Percentiles rank a stretch among this genome's conserved stretches.
phyloP scores from a whole-genome alignment of 2,113 vertebrate genomes.

The Aix galericulata region DNA sequence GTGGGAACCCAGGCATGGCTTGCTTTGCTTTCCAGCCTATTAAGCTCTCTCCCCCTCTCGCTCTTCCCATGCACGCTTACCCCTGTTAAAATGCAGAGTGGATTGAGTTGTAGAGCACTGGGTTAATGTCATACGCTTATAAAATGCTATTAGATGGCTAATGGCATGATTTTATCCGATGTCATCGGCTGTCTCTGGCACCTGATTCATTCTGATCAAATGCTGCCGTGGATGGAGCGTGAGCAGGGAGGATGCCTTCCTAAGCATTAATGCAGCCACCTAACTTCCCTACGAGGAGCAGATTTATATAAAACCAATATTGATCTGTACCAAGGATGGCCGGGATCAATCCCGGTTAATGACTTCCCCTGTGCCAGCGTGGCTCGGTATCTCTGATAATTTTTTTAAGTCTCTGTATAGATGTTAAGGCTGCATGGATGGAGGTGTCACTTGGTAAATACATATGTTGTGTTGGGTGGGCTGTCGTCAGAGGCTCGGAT shows the following conservation, averaged over 20 bases:
- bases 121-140: constrained; percentile 30
- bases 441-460: not conserved
- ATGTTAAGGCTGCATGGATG: not conserved
- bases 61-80: not conserved
- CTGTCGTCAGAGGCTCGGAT: not conserved
- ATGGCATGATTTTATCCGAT: constrained; percentile 1
- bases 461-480: fast-evolving
- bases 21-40: not conserved
- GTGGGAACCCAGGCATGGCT: not conserved
- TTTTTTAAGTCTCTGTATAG: not conserved
- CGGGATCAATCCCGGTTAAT: constrained; percentile 66
- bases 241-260: not conserved
- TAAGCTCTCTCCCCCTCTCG: not conserved
- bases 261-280: not conserved
- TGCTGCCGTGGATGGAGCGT: not conserved
- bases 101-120: not conserved
- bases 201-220: not conserved
- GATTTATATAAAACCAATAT: constrained; percentile 52
- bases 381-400: not conserved
- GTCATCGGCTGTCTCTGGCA: not conserved
- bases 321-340: constrained; percentile 45
- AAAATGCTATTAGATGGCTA: constrained; percentile 13
- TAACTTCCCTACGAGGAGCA: not conserved
- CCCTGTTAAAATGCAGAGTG: not conserved
- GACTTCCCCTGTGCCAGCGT: not conserved